Percentiles rank a stretch among this genome's conserved stretches.
Conservation (phyloP, 2,888 invertebrate genomes). For the Ellobium chinense region DNA sequence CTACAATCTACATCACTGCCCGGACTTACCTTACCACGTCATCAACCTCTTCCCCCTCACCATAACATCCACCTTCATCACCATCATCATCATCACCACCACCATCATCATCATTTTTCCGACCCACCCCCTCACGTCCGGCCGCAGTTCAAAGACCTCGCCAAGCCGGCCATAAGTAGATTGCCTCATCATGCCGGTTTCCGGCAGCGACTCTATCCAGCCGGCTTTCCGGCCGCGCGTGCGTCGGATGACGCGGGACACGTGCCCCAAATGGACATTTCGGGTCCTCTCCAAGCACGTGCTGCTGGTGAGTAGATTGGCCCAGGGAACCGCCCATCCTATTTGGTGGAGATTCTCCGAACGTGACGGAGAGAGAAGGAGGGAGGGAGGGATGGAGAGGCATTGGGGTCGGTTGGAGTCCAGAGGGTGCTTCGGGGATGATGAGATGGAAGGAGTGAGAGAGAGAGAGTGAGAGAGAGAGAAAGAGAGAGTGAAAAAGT, state of each 20-base stretch:
- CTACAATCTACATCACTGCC: not conserved
- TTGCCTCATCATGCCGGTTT: constrained; percentile 34
- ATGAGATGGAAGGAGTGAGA: not conserved
- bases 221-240: constrained; percentile 39
- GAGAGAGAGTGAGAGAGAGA: not conserved
- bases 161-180: constrained; percentile 37
- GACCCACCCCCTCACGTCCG: not conserved
- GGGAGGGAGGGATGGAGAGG: not conserved
- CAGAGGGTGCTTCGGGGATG: not conserved
- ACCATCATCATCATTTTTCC: not conserved
- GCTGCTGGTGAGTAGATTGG: constrained; percentile 25
- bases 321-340: constrained; percentile 19
- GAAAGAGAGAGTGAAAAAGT: not conserved
- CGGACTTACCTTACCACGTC: not conserved
- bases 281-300: constrained; percentile 25
- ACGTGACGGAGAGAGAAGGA: constrained; percentile 18
- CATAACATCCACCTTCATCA: not conserved
- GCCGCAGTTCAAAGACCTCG: not conserved
- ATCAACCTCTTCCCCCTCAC: not conserved
- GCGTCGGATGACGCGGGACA: constrained; percentile 30
- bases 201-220: constrained; percentile 15
- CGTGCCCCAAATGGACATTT: constrained; percentile 42
- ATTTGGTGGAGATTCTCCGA: constrained; percentile 15
- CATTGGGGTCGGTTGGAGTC: not conserved
- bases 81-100: too few species aligned